Base-by-base conservation (phyloP, 1,140 invertebrate genomes). In the Danaus melanippus region DNA sequence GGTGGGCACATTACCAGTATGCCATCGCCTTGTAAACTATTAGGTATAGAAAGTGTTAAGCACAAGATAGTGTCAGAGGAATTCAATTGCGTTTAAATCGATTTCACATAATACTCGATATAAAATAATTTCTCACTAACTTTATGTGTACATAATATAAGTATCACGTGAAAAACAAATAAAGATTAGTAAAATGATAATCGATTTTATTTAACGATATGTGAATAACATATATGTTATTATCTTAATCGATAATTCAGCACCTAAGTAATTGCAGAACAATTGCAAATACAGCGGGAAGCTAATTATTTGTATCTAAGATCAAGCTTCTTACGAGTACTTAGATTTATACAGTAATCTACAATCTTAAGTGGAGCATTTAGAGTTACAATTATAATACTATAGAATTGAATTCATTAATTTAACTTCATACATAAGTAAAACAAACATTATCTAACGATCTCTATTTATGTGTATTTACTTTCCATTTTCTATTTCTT, bases 301-400 rank as follows among this genome's bases (percentile, higher is more conserved):
- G 60, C 64, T 67, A 70, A 69, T 65, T 70, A 65, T 57, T 39
- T 56, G 60, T 65, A 70, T 70, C 67, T 67, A 12, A 58, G 52
- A 70, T 70, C 67, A 46, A 42, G 60, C 60, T 62, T 62, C 55
- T 52, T 52, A 50, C 49, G 56, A 52, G 46, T 21, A 32, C 21
- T 32, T 54, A 66, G 59, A 66, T 69, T 66, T 66, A 62, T 67
- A 62, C 57, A 62, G 52, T 50, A 58, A 67, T 64, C 58, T 64
- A 12, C 12, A 12, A 63, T 63, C 61, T 62, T 63, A 54, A 60
- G 46, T 58, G 51, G 61, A 46, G 43, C 50, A 52, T 53, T 63
- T 49, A 43, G 51, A 50, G 52, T 53, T 59, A 32, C 21, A 32
- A 32, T 32, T 32, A 32, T 32, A 32, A 32, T 7, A 5, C 21